These are phyloP conservation scores for Equus przewalskii DNA, from an alignment of 2,113 vertebrate species.

Conservation along the genomic window DNA sequence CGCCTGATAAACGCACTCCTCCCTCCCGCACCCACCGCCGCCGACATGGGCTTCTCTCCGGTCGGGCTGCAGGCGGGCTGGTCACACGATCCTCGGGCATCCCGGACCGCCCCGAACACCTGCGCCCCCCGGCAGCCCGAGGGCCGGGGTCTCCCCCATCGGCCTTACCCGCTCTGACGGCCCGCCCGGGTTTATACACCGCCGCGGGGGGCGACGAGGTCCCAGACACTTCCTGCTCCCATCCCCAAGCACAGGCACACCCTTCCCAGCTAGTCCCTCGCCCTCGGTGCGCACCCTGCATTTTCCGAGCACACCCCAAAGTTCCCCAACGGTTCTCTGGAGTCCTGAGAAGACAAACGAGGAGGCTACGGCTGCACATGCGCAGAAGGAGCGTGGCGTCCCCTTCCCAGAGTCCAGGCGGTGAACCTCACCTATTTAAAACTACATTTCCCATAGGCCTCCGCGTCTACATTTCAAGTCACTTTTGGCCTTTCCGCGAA, in stretches of 20 bases:
- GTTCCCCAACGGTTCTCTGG: fast-evolving
- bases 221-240: background rate
- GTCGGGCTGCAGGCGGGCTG: background rate
- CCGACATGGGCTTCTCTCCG: background rate
- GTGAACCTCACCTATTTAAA: fast-evolving
- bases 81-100: background rate
- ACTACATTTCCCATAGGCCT: constrained; percentile 45
- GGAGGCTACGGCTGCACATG: background rate
- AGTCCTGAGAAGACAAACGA: fast-evolving
- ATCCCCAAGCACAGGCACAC: background rate
- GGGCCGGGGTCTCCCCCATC: too few species aligned
- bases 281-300: background rate
- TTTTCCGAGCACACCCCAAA: fast-evolving
- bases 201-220: too few species aligned
- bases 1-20: background rate
- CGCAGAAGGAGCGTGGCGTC: background rate
- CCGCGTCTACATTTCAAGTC: fast-evolving
- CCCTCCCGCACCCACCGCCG: fast-evolving
- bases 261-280: fast-evolving
- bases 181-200: too few species aligned
- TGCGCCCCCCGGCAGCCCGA: fast-evolving
- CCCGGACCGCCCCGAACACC: background rate
- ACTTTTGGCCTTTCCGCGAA: too few species aligned
- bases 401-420: background rate
- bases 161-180: background rate